Percentiles rank a stretch among this genome's conserved stretches.
Evolutionary conservation across 2,888 invertebrate species (phyloP).

Genomic region (Coecobrya sp.): DNA sequence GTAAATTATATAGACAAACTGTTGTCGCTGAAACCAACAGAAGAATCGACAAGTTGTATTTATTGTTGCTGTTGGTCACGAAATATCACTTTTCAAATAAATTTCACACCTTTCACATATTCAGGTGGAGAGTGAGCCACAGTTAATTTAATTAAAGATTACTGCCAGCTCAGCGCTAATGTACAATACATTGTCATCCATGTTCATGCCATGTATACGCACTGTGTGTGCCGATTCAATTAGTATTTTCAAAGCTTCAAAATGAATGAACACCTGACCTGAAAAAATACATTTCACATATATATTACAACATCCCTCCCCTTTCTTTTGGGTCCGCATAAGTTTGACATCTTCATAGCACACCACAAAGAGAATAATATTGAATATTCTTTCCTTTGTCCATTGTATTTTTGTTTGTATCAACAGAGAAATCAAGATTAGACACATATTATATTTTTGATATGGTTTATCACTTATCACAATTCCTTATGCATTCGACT

Average conservation of each 20-base stretch:
- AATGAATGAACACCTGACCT: slow-evolving; percentile 63
- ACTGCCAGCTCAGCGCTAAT: neutral
- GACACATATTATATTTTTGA: slow-evolving; percentile 47
- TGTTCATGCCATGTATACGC: neutral
- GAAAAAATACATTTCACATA: slow-evolving; percentile 7
- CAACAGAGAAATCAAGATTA: slow-evolving; percentile 36
- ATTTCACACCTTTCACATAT: slow-evolving; percentile 76
- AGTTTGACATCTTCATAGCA: slow-evolving; percentile 73
- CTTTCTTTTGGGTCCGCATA: neutral
- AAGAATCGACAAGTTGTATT: too few species aligned
- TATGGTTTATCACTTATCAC: slow-evolving; percentile 49
- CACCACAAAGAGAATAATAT: neutral
- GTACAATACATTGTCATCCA: neutral
- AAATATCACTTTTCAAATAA: slow-evolving; percentile 72
- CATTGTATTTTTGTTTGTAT: neutral
- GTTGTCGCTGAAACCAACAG: too few species aligned
- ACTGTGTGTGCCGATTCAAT: slow-evolving; percentile 39
- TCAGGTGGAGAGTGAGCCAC: slow-evolving; percentile 44
- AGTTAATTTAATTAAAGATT: slow-evolving; percentile 70
- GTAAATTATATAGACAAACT: too few species aligned
- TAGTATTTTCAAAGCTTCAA: slow-evolving; percentile 12
- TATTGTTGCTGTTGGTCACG: neutral
- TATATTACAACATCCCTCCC: neutral
- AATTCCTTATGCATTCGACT: slow-evolving; percentile 41
- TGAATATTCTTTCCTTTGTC: neutral